Conservation (phyloP, 1,140 invertebrate genomes). For the Cydia pomonella region DNA sequence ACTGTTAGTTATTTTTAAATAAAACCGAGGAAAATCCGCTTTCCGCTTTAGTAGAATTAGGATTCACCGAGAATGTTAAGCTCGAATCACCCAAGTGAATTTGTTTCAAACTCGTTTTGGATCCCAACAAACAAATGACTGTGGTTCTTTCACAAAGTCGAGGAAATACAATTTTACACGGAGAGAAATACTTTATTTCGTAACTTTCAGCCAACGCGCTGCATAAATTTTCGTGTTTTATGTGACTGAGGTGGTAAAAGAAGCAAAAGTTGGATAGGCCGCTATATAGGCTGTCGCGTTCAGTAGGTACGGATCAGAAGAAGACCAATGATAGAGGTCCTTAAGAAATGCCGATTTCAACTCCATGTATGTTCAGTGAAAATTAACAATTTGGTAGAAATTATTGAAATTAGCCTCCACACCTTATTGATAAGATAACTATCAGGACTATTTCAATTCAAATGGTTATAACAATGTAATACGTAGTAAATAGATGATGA, state of each 20-base stretch:
- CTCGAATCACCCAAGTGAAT: conserved; percentile 48
- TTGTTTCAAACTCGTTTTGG: conserved; percentile 60
- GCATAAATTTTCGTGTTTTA: conserved; percentile 2
- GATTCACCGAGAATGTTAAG: conserved; percentile 61
- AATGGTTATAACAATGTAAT: too few relatives aligned
- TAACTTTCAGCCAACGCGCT: conserved; percentile 9
- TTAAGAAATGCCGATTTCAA: neutral
- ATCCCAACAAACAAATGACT: conserved; percentile 58
- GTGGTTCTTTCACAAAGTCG: conserved; percentile 61
- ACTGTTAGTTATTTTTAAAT: conserved; percentile 1
- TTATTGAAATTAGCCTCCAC: too few relatives aligned
- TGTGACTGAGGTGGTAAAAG: neutral
- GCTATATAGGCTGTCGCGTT: too few relatives aligned
- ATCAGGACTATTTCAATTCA: too few relatives aligned
- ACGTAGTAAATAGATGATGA: too few relatives aligned
- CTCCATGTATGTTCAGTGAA: too few relatives aligned
- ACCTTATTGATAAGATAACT: too few relatives aligned
- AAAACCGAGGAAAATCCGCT: conserved; percentile 27
- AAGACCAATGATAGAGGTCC: too few relatives aligned
- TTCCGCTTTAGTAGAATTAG: conserved; percentile 43
- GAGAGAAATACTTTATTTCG: conserved; percentile 30
- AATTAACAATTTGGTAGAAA: too few relatives aligned
- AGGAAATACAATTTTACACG: conserved; percentile 43
- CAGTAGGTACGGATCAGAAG: too few relatives aligned
- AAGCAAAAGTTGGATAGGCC: too few relatives aligned